A percentile compares a stretch with the other conserved stretches of the same genome.
phyloP scores from a whole-genome alignment of 1,140 invertebrate species.

The Plutomurus gul region DNA sequence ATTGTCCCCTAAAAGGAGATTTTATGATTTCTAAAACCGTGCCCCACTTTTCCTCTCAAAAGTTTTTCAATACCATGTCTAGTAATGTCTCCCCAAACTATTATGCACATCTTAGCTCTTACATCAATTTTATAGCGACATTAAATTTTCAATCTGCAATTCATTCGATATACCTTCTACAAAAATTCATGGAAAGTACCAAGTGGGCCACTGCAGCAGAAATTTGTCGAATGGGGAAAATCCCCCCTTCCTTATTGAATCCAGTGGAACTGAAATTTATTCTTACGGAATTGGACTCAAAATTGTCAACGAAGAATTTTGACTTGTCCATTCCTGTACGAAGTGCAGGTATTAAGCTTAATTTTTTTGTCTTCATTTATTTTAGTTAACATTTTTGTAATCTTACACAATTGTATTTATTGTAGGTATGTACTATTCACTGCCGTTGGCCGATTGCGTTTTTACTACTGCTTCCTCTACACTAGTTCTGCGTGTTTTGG shows the following conservation, averaged over 20 bases:
- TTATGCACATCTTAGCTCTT: not conserved
- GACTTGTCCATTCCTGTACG: not conserved
- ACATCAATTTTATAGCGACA: not conserved
- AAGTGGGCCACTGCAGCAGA: not conserved
- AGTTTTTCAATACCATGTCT: not conserved
- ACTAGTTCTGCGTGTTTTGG: not conserved
- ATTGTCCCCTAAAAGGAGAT: not conserved
- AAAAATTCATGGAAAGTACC: not conserved
- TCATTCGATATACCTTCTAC: not conserved
- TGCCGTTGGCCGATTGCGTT: not conserved
- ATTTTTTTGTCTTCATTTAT: too few relatives aligned
- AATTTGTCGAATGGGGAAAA: not conserved
- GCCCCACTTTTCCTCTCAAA: not conserved
- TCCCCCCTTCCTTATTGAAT: not conserved
- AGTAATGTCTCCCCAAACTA: not conserved
- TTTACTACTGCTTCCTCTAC: not conserved
- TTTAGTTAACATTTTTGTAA: too few relatives aligned
- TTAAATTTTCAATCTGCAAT: not conserved
- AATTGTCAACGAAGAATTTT: not conserved
- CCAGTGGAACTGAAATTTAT: not conserved
- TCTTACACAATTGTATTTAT: too few relatives aligned
- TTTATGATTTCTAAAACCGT: not conserved
- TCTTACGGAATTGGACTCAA: not conserved
- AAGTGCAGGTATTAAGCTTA: too few relatives aligned
- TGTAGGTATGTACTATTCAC: not conserved